Evolutionary conservation across 2,797 vertebrate species (phyloP), one percentile per base, ranked within the genome.

Genomic region (Periophthalmus magnuspinnatus): DNA sequence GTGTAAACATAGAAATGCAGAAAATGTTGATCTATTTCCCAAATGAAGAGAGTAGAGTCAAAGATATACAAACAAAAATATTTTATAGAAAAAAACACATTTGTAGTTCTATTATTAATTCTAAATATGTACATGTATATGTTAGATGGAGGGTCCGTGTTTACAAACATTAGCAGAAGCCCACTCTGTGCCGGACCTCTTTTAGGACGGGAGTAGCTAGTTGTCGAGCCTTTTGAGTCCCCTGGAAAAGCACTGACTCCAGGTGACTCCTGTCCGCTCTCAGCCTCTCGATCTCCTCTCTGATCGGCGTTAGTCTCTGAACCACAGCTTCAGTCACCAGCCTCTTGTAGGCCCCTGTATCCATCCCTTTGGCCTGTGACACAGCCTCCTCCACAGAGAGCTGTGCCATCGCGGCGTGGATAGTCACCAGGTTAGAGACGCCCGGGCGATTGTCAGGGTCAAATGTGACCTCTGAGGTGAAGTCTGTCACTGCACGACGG

Each of bases 401-500:
- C 5, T 74, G 88, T 0, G 90, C 93, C 34, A 95, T 77, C 0
- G 97, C 95, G 0, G 96, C 90, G 0, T 99, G 97, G 71, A 98
- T 93, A 0, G 92, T 90, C 41, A 99, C 93, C 80, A 99, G 82
- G 77, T 98, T 99, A 82, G 97, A 97, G 69, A 99, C 96, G 0
- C 97, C 97, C 0, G 92, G 94, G 0, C 96, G 94, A 0, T 21
- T 0, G 77, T 88, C 90, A 0, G 97, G 97, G 76, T 99, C 94
- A 0, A 94, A 99, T 65, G 95, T 97, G 74, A 99, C 95, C 82
- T 97, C 95, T 0, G 97, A 99, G 45, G 93, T 98, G 74, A 94
- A 97, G 92, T 99, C 97, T 0, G 97, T 99, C 81, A 99, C 88
- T 0, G 97, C 95, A 34, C 96, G 96, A 61, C 96, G 96, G 72